Percentiles rank a stretch among this genome's conserved stretches.
These are phyloP conservation scores for Nanorana parkeri DNA, from an alignment of 2,113 vertebrate genomes.

Conservation along the genomic window DNA sequence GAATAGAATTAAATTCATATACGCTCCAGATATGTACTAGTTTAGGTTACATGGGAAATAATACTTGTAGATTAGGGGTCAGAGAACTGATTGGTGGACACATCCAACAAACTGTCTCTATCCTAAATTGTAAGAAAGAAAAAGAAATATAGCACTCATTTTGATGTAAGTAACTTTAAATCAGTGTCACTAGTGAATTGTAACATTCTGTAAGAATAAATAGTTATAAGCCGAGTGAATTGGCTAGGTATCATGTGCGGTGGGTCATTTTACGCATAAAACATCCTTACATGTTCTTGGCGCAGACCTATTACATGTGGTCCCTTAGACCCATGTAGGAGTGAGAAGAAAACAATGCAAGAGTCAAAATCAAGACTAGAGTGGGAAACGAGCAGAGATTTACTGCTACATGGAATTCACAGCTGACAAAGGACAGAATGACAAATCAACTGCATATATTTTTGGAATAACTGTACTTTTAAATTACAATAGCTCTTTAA, in stretches of 20 bases:
- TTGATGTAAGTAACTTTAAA: neutral
- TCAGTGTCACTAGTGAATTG: neutral
- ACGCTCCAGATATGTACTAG: too few relatives aligned
- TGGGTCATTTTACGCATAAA: constrained; percentile 23
- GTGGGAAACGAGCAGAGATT: neutral
- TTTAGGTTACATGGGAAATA: too few relatives aligned
- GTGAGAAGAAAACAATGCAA: neutral
- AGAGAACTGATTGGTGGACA: too few relatives aligned
- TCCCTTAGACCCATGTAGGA: constrained; percentile 9
- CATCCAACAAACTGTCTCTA: too few relatives aligned
- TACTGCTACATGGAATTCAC: neutral
- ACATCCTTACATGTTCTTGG: constrained; percentile 29
- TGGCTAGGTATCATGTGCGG: neutral
- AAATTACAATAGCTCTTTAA: too few relatives aligned
- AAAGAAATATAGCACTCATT: too few relatives aligned
- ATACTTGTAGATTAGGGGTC: too few relatives aligned
- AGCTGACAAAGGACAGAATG: neutral
- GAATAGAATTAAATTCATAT: too few relatives aligned
- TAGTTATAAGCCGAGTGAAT: constrained; percentile 5
- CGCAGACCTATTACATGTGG: neutral
- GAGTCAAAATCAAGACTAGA: neutral
- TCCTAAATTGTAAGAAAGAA: too few relatives aligned
- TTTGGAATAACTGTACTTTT: neutral
- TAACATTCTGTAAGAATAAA: neutral
- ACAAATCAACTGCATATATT: neutral